phyloP scores from a whole-genome alignment of 2,113 vertebrate genomes.

The Entelurus aequoreus region DNA sequence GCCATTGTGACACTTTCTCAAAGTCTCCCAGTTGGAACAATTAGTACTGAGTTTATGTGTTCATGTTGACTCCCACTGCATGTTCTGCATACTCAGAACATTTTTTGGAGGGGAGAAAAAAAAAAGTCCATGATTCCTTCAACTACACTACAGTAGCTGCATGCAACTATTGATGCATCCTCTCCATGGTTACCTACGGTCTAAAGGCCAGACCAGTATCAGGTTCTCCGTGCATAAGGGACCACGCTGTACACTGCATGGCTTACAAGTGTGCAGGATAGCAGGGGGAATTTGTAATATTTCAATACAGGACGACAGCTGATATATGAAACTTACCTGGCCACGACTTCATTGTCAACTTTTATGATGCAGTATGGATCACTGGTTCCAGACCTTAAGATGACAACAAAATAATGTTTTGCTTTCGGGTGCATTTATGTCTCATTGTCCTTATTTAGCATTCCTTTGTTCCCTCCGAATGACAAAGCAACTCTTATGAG shows the following conservation, averaged over 20 bases:
- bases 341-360: slow-evolving; percentile 88
- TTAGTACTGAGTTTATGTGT: slow-evolving; percentile 15
- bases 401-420: neutral
- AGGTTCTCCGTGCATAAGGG: slow-evolving; percentile 56
- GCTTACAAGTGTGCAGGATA: slow-evolving; percentile 23
- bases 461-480: too few relatives aligned
- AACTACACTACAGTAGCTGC: slow-evolving; percentile 39
- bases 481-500: too few relatives aligned
- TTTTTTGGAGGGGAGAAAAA: neutral
- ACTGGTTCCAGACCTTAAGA: slow-evolving; percentile 81
- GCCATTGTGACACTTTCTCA: slow-evolving; percentile 27
- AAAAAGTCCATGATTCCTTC: neutral
- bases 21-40: slow-evolving; percentile 46
- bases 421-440: too few relatives aligned
- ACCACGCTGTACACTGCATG: neutral
- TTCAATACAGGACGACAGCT: neutral
- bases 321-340: slow-evolving; percentile 72
- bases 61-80: slow-evolving; percentile 10
- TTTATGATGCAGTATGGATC: slow-evolving; percentile 90
- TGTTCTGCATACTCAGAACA: neutral
- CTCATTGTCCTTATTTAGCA: too few relatives aligned
- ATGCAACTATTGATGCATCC: slow-evolving; percentile 69
- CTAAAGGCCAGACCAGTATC: slow-evolving; percentile 68
- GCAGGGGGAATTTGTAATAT: slow-evolving; percentile 8
- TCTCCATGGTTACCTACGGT: slow-evolving; percentile 74